A percentile compares a stretch with the other conserved stretches of the same genome.
These are phyloP conservation scores for Meliscaeva auricollis DNA, from an alignment of 2,888 invertebrate genomes.

Conservation along the genomic window DNA sequence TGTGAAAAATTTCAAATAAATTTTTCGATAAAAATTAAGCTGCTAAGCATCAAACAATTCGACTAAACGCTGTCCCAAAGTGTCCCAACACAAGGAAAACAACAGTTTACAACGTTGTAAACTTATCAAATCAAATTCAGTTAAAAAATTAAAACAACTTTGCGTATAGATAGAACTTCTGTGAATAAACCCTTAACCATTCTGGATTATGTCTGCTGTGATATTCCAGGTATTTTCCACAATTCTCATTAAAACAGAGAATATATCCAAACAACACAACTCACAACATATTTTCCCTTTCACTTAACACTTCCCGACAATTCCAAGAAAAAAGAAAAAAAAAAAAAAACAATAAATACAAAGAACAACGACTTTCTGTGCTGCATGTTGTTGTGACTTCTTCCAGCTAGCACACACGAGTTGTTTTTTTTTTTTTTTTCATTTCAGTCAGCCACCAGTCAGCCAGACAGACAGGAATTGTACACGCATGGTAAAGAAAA, in stretches of 20 bases:
- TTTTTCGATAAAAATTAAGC: background rate
- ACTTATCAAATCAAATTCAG: too few relatives aligned
- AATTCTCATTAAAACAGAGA: slow-evolving; percentile 12
- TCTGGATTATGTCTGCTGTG: background rate
- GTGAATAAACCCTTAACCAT: slow-evolving; percentile 20
- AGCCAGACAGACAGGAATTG: slow-evolving; percentile 57
- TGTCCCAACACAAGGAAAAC: background rate
- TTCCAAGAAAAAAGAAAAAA: slow-evolving; percentile 39
- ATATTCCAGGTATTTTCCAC: slow-evolving; percentile 41
- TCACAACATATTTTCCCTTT: slow-evolving; percentile 63
- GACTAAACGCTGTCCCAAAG: background rate
- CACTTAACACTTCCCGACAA: slow-evolving; percentile 49
- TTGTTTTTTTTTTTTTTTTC: background rate
- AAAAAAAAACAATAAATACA: slow-evolving; percentile 18
- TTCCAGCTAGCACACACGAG: slow-evolving; percentile 24
- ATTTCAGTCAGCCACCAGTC: background rate
- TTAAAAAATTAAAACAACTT: too few relatives aligned
- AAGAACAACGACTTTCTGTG: slow-evolving; percentile 56
- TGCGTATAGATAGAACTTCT: background rate
- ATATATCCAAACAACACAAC: background rate
- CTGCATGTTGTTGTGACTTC: slow-evolving; percentile 32
- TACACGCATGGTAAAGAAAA: slow-evolving; percentile 26
- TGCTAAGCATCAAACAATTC: background rate
- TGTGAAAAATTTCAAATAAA: too few relatives aligned
- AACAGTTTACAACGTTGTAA: too few relatives aligned